Conservation (phyloP, 2,888 invertebrate species). For the Drosophila prolongata region DNA sequence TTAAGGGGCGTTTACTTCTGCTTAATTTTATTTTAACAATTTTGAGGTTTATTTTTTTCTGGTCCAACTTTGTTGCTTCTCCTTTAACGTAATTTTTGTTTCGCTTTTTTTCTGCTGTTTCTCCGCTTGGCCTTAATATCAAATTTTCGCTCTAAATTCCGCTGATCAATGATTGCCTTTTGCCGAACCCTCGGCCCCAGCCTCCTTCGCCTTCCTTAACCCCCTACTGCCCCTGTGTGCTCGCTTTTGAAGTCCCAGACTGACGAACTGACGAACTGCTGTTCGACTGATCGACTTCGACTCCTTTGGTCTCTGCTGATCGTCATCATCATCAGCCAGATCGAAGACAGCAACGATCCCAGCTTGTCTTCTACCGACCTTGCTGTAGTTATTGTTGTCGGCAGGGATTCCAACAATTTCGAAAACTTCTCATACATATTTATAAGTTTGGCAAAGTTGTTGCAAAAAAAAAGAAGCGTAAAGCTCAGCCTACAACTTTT, state of each 20-base stretch:
- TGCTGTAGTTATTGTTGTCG: slow-evolving; percentile 63
- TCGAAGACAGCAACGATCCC: slow-evolving; percentile 39
- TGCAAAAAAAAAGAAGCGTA: slow-evolving; percentile 51
- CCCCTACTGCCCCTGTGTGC: neutral
- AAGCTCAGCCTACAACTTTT: slow-evolving; percentile 67
- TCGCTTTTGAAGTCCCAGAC: slow-evolving; percentile 48
- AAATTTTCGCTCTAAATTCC: slow-evolving; percentile 81
- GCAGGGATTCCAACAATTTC: slow-evolving; percentile 83
- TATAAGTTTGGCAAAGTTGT: slow-evolving; percentile 80
- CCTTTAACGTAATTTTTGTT: slow-evolving; percentile 58
- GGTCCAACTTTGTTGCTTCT: slow-evolving; percentile 23
- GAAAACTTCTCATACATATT: slow-evolving; percentile 82
- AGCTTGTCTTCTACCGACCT: slow-evolving; percentile 78
- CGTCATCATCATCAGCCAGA: slow-evolving; percentile 30
- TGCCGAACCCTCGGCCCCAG: slow-evolving; percentile 43
- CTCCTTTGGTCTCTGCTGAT: slow-evolving; percentile 34
- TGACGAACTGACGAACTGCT: slow-evolving; percentile 80
- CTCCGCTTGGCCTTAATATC: slow-evolving; percentile 71
- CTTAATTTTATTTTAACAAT: slow-evolving; percentile 77
- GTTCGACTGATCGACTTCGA: slow-evolving; percentile 59
- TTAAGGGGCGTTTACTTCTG: slow-evolving; percentile 78
- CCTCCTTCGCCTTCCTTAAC: slow-evolving; percentile 9
- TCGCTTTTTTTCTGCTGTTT: slow-evolving; percentile 31
- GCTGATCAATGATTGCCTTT: slow-evolving; percentile 81
- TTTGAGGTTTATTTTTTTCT: slow-evolving; percentile 27